Evolutionary conservation across 2,888 invertebrate species (phyloP).

Genomic region (Andrena marginata): DNA sequence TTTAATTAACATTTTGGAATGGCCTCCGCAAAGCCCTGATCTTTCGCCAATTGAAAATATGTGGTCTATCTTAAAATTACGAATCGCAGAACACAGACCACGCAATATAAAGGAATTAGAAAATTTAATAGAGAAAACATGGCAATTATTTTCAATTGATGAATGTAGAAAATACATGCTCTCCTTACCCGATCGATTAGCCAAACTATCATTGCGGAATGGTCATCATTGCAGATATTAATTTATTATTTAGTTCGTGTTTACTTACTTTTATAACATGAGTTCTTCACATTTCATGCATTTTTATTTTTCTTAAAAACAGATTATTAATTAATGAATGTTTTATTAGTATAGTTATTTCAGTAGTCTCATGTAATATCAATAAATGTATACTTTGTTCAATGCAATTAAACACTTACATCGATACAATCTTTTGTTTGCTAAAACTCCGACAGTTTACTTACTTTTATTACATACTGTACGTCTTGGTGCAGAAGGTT

Average conservation of each 20-base stretch:
- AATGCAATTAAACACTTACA: no score
- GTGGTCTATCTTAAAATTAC: not conserved
- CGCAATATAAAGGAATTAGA: conserved; percentile 4
- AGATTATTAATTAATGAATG: no score
- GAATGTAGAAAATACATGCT: conserved; percentile 5
- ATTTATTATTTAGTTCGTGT: conserved; percentile 14
- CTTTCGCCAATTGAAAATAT: not conserved
- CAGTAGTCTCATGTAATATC: no score
- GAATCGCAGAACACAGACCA: not conserved
- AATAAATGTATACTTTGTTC: no score
- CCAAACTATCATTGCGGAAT: not conserved
- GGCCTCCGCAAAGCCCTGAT: not conserved
- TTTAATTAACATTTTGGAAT: not conserved
- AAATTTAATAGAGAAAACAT: not conserved
- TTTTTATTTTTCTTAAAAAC: no score
- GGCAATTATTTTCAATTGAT: not conserved
- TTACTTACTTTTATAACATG: not conserved
- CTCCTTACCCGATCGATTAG: not conserved
- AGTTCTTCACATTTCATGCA: no score
- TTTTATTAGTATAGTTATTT: no score
- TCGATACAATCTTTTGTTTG: no score
- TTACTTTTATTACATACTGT: no score
- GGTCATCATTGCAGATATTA: not conserved
- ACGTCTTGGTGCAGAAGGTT: no score
- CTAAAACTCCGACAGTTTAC: no score